Percentiles rank a stretch among this genome's conserved stretches.
Evolutionary conservation across 1,140 invertebrate genomes (phyloP).

Genomic region (Stegodyphus mimosarum): DNA sequence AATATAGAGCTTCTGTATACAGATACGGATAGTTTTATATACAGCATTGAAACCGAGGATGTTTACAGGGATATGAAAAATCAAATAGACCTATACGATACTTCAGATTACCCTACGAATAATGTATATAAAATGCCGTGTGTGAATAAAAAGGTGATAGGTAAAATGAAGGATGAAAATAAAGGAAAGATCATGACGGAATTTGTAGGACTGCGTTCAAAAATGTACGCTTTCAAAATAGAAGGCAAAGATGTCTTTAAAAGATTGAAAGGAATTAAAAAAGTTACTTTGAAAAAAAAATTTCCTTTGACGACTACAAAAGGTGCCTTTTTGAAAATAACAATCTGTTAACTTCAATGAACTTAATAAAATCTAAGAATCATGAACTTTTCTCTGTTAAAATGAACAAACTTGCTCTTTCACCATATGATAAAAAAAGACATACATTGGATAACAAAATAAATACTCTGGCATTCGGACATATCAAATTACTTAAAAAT

Average conservation of each 20-base stretch:
- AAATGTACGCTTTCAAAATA: conserved; percentile 27
- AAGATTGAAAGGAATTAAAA: conserved; percentile 40
- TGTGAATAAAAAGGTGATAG: no score
- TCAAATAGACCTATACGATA: no score
- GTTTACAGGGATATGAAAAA: no score
- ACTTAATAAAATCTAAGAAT: not conserved
- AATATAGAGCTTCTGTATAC: no score
- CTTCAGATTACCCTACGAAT: no score
- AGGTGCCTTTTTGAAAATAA: conserved; percentile 17
- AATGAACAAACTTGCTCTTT: not conserved
- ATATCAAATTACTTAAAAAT: conserved; percentile 1
- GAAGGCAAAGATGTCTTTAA: not conserved
- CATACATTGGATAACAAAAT: conserved; percentile 5
- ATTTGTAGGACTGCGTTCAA: conserved; percentile 25
- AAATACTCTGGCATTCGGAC: not conserved
- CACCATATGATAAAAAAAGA: conserved; percentile 1
- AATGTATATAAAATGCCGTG: no score
- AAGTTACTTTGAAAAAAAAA: not conserved
- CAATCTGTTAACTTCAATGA: not conserved
- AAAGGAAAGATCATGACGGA: conserved; percentile 39
- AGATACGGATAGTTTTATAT: no score
- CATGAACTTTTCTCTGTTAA: not conserved
- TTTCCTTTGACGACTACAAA: conserved; percentile 21
- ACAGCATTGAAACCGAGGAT: no score
- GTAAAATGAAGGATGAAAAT: no score